phyloP scores from a whole-genome alignment of 2,888 invertebrate species.

The Lottia gigantea region DNA sequence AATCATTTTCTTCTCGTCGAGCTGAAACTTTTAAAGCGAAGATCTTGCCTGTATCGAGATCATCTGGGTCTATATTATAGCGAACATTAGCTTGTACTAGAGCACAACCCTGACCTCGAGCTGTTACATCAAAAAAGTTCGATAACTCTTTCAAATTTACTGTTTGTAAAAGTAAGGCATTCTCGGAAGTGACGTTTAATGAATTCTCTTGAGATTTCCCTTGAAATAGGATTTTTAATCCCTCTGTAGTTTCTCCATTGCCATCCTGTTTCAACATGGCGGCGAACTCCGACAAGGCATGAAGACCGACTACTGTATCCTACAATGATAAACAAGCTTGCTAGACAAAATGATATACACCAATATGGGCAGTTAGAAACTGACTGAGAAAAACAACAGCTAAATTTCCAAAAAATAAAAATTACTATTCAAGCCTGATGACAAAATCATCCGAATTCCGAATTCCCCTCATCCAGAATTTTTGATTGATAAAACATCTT shows the following conservation, averaged over 20 bases:
- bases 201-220: slow-evolving; percentile 23
- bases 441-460: no score
- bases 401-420: no score
- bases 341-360: no score
- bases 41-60: slow-evolving; percentile 35
- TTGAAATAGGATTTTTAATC: slow-evolving; percentile 27
- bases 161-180: slow-evolving; percentile 44
- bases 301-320: slow-evolving; percentile 68
- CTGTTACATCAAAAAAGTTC: slow-evolving; percentile 32
- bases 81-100: slow-evolving; percentile 58
- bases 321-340: slow-evolving; percentile 29
- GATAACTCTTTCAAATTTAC: slow-evolving; percentile 30
- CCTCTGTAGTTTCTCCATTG: slow-evolving; percentile 32
- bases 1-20: slow-evolving; percentile 39
- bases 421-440: no score
- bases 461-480: no score
- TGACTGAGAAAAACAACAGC: no score
- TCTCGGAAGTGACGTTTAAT: slow-evolving; percentile 29
- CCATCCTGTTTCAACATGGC: slow-evolving; percentile 25
- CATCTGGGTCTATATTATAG: slow-evolving; percentile 48
- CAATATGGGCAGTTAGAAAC: no score
- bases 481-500: no score
- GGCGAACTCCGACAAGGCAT: slow-evolving; percentile 63
- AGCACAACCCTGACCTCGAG: slow-evolving; percentile 55
- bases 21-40: slow-evolving; percentile 41